A percentile compares a stretch with the other conserved stretches of the same genome.
Evolutionary conservation across 2,797 vertebrate genomes (phyloP).

Genomic region (Capromys pilorides): DNA sequence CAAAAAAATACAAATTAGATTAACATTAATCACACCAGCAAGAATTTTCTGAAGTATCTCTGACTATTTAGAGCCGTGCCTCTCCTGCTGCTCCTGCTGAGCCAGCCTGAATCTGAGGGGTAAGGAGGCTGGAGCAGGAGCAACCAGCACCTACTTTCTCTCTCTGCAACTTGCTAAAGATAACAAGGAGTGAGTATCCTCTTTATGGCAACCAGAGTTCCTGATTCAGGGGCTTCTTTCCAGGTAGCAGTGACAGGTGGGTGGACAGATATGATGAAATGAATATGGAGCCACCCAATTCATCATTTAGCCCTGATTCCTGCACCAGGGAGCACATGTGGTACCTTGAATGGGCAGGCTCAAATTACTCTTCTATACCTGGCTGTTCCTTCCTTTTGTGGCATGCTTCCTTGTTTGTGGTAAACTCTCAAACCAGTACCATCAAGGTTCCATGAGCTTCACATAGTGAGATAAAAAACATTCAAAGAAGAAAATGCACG

Average conservation of each 20-base stretch:
- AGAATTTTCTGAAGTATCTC: not conserved
- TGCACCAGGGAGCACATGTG: not conserved
- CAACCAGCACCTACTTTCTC: not conserved
- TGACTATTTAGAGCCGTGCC: not conserved
- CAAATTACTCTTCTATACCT: not conserved
- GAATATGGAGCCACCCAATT: not conserved
- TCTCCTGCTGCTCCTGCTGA: not conserved
- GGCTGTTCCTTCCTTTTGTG: not conserved
- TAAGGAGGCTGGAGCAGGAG: not conserved
- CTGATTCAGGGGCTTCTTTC: not conserved
- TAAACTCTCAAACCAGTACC: not conserved
- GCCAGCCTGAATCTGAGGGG: not conserved
- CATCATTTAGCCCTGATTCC: not conserved
- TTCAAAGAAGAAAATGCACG: not conserved
- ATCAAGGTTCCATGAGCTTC: too few species aligned
- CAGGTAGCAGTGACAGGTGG: not conserved
- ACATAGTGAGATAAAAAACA: not conserved
- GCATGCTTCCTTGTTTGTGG: not conserved
- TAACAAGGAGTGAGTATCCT: not conserved
- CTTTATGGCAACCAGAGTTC: not conserved
- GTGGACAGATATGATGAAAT: too few species aligned
- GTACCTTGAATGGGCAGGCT: too few species aligned
- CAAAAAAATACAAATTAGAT: not conserved
- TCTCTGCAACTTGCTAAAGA: not conserved
- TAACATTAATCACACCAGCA: not conserved